Percentiles rank a stretch among this genome's conserved stretches.
Conservation (phyloP, 35 echinoderm and acorn worm species). For the Strongylocentrotus purpuratus region DNA sequence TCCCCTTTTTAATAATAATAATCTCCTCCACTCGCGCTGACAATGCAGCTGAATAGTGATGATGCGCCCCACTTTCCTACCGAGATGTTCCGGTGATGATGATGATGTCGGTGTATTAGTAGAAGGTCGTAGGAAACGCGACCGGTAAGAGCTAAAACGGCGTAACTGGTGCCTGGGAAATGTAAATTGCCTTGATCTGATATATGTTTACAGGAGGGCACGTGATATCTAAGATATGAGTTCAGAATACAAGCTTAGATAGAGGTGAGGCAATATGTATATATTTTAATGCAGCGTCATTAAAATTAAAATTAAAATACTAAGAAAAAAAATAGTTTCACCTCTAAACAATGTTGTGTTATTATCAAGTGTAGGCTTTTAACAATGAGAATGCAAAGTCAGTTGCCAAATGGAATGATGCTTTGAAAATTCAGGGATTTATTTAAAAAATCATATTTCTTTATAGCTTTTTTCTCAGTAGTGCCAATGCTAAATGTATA, state of each 20-base stretch:
- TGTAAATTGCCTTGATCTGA: not conserved
- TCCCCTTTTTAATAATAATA: not conserved
- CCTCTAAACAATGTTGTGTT: no score
- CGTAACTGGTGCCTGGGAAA: not conserved
- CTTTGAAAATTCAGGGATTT: no score
- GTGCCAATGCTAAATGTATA: no score
- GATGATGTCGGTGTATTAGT: not conserved
- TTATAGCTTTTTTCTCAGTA: no score
- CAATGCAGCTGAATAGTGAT: constrained; percentile 6
- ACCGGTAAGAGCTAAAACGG: not conserved
- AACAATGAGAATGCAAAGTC: no score
- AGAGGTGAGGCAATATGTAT: not conserved
- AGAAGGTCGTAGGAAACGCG: not conserved
- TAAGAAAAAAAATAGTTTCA: no score
- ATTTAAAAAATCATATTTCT: no score
- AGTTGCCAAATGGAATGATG: no score
- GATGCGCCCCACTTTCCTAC: not conserved
- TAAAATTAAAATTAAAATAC: no score
- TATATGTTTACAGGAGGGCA: not conserved
- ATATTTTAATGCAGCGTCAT: no score
- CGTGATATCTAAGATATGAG: not conserved
- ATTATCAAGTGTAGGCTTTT: no score
- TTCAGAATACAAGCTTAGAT: not conserved
- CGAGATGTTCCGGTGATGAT: not conserved
- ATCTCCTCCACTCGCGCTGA: not conserved